These are phyloP conservation scores for Antechinus stuartii DNA, from an alignment of 2,113 vertebrate genomes.

Conservation along the genomic window DNA sequence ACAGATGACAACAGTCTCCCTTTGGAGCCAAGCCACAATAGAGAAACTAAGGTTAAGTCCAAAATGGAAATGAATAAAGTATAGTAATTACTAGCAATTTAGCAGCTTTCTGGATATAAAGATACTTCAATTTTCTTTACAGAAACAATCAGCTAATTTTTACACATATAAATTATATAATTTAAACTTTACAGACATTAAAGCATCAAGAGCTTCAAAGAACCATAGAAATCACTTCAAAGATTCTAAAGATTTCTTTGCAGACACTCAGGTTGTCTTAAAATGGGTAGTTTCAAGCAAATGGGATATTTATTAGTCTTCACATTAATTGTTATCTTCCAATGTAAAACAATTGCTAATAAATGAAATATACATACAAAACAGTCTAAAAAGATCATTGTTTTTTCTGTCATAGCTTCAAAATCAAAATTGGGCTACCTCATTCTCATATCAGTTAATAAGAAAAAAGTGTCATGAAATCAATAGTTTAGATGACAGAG, in stretches of 20 bases:
- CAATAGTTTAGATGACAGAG: conserved; percentile 7
- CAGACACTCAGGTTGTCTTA: neutral
- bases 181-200: neutral
- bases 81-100: neutral
- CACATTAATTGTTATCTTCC: neutral
- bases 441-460: neutral
- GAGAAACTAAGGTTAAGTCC: conserved; percentile 1
- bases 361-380: neutral
- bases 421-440: neutral
- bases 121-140: conserved; percentile 6
- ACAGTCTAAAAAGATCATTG: neutral
- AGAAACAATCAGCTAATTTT: neutral
- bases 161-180: neutral
- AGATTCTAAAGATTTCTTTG: neutral
- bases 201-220: neutral
- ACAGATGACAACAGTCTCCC: neutral
- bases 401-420: neutral
- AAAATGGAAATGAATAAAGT: neutral
- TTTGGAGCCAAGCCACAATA: neutral
- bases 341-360: neutral
- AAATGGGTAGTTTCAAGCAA: neutral
- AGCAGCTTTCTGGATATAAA: neutral
- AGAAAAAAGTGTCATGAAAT: neutral
- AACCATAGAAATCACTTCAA: neutral
- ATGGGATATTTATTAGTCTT: neutral